Conservation (phyloP, 2,113 vertebrate species). For the Theristicus caerulescens region DNA sequence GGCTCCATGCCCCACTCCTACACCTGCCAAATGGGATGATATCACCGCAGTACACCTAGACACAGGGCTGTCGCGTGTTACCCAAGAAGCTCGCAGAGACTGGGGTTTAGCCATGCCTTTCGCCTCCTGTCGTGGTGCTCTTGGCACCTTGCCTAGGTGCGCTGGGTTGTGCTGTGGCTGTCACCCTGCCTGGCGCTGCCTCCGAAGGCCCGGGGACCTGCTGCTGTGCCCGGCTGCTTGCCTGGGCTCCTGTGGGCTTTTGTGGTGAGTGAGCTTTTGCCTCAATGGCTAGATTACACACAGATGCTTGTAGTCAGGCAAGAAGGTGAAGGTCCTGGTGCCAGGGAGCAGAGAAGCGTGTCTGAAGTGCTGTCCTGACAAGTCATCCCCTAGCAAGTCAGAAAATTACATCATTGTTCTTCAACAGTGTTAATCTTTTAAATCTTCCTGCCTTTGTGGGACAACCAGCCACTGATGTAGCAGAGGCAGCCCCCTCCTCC, state of each 20-base stretch:
- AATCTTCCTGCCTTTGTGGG: neutral
- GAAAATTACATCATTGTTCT: neutral
- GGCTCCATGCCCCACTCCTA: neutral
- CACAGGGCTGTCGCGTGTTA: accelerated
- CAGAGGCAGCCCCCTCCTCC: neutral
- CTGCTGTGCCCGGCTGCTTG: neutral
- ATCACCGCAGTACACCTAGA: neutral
- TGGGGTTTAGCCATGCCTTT: neutral
- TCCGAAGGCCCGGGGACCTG: neutral
- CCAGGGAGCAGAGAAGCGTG: neutral
- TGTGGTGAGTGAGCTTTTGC: neutral
- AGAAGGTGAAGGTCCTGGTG: neutral
- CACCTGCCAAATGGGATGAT: neutral
- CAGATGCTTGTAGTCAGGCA: neutral
- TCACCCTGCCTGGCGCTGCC: neutral
- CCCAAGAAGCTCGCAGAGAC: neutral
- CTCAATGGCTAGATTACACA: neutral
- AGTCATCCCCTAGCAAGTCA: neutral
- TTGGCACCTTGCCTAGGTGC: neutral
- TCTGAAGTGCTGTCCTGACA: neutral
- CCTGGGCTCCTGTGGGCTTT: neutral
- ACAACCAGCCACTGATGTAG: neutral
- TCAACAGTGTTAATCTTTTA: neutral
- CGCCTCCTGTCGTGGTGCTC: neutral
- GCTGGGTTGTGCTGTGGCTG: neutral